Evolutionary conservation across 1,140 invertebrate genomes (phyloP), one percentile per base, ranked within the genome.

Genomic region (Drosophila yakuba): DNA sequence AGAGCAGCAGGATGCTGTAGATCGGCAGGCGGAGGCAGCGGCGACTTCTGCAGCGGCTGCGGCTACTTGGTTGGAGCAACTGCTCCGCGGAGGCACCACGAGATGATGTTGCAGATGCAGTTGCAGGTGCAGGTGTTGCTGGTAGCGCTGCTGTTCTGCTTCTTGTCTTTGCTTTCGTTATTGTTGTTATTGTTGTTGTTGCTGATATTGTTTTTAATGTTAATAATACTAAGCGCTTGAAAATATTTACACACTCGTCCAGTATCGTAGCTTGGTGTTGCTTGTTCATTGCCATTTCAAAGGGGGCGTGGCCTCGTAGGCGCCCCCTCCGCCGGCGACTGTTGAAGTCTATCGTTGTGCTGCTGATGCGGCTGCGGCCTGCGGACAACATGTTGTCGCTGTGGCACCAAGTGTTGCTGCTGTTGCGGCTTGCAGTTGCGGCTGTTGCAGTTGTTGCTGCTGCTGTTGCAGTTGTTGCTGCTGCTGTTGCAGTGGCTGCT

Each of bases 271-370:
- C 78, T 81, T 85, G 83, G 59, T 68, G 64, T 72, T 76, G 71
- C 57, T 74, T 38, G 80, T 43, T 55, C 32, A 55, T 41, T 63
- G 38, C 47, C 38, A 20, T 38, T 32, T 23, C 48, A 43, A 44
- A 38, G 20, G 64, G 39, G 60, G 28, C n/a, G 10, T 47, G 43
- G 39, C 11, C 45, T 74, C 90, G 91, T 91, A 91, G 90, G 17
- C 90, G 90, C 8, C 90, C 90, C 64, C 90, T 84, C 38, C 90
- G 68, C n/a, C 90, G 76, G 52, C 90, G 86, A 83, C 90, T 91
- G 57, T 91, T 91, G 61, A 91, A 91, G 90, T 91, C 90, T 91
- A 91, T 91, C 81, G 90, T 86, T 88, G 82, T 88, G 74, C 73
- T 78, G 68, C 41, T 60, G 57, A 47, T 67, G 59, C 74, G 58